Evolutionary conservation across 2,113 vertebrate genomes (phyloP), one percentile per base, ranked within the genome.

Genomic region (Dunckerocampus dactyliophorus): DNA sequence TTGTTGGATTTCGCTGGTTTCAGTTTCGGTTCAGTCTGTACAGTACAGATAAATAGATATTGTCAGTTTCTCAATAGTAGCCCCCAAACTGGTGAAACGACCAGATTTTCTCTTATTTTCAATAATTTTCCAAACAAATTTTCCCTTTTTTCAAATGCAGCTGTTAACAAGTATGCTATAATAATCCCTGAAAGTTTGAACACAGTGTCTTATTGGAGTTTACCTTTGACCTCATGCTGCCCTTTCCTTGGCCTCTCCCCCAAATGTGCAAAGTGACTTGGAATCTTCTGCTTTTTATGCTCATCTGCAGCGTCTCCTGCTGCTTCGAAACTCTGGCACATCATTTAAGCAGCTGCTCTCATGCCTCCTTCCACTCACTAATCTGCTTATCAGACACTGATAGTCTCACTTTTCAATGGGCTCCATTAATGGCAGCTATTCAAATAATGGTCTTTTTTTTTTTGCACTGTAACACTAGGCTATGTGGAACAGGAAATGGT

Each of bases 181-280:
- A 14, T 43, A 43, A 14, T 43, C 39, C 39, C 13, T 14, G 39
- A 13, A 43, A 43, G 13, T 43, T 2, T 14, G 13, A 43, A 43
- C 4, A 13, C 11, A 3, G 14, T 43, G 39, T 43, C 11, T 39
- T 39, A 39, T 39, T 39, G 11, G 37, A 11, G 37, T 43, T 43
- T 13, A 43, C 39, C 13, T 14, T 43, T 43, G 0, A 43, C 39
- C 39, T 13, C 11, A 13, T 14, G 62, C 77, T 79, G 56, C 43
- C 55, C 65, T 72, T 78, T 68, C 51, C 51, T 59, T 60, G 67
- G 58, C 62, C 65, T 58, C 54, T 68, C 31, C 54, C 69, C 61
- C 69, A 76, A 80, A 82, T 77, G 71, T 79, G 69, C 58, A 75
- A 85, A 89, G 75, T 77, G 73, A 86, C 87, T 82, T 76, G 62